Percentiles rank a stretch among this genome's conserved stretches.
Evolutionary conservation across 1,140 invertebrate genomes (phyloP).

Genomic region (Chionoecetes opilio): DNA sequence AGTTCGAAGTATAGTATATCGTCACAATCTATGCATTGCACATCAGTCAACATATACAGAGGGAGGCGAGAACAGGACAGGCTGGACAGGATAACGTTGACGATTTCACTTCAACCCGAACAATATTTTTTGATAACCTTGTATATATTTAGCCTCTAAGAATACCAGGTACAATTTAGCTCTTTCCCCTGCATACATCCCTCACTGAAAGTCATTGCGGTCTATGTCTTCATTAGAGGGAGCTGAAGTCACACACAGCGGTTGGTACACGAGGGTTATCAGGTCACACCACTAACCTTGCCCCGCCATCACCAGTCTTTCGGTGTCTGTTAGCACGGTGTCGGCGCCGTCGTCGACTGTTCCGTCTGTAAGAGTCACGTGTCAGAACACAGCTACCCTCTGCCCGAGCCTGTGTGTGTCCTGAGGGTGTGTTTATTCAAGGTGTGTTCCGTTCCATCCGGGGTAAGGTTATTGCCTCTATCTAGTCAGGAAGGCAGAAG

Average conservation of each 20-base stretch:
- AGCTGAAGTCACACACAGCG: constrained; percentile 11
- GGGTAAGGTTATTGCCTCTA: background rate
- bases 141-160: no score
- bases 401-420: no score
- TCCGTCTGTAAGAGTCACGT: constrained; percentile 54
- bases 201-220: background rate
- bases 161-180: no score
- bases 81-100: no score
- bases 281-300: constrained; percentile 46
- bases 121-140: no score
- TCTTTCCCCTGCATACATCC: no score
- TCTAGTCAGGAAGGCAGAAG: background rate
- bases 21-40: no score
- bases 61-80: no score
- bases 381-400: constrained; percentile 37
- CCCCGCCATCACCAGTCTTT: constrained; percentile 24
- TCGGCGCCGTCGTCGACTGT: constrained; percentile 5
- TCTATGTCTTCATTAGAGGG: background rate
- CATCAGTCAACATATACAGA: no score
- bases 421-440: background rate
- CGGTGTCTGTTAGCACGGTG: background rate
- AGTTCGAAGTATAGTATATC: no score
- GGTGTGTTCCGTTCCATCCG: background rate
- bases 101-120: no score
- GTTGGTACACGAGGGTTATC: background rate